These are phyloP conservation scores for Dysidea cf. avara DNA, from an alignment of 37 sponge, comb jelly and placozoan genomes.

Conservation along the genomic window DNA sequence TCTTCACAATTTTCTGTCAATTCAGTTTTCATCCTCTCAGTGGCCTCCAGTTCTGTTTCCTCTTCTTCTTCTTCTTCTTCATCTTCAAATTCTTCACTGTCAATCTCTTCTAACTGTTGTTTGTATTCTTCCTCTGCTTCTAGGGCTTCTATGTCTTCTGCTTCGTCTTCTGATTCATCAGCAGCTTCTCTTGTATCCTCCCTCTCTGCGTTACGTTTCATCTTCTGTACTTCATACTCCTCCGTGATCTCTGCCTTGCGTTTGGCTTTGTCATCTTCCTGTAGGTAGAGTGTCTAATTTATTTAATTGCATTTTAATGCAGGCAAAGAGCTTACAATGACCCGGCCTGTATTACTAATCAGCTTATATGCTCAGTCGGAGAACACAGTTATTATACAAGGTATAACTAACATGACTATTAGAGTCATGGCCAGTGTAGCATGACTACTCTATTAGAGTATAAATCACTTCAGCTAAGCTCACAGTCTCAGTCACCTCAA, in stretches of 20 bases:
- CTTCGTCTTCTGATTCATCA: slow-evolving; percentile 55
- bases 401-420: no score
- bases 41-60: slow-evolving; percentile 77
- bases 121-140: slow-evolving; percentile 54
- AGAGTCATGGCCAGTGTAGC: no score
- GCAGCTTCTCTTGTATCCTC: slow-evolving; percentile 35
- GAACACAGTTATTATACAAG: background rate
- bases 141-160: slow-evolving; percentile 46
- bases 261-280: slow-evolving; percentile 66
- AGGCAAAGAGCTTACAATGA: background rate
- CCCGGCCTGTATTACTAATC: background rate
- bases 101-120: slow-evolving; percentile 75
- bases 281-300: background rate
- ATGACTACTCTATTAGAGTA: no score
- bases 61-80: slow-evolving; percentile 81
- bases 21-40: slow-evolving; percentile 62
- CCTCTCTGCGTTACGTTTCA: background rate
- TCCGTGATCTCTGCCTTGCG: slow-evolving; percentile 55
- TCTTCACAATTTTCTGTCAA: slow-evolving; percentile 81
- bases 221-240: slow-evolving; percentile 49
- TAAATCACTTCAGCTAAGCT: no score
- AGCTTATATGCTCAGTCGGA: background rate
- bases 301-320: background rate
- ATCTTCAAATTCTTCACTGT: slow-evolving; percentile 80
- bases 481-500: background rate